Evolutionary conservation across 2,113 vertebrate genomes (phyloP).

Genomic region (Poeciliopsis occidentalis): DNA sequence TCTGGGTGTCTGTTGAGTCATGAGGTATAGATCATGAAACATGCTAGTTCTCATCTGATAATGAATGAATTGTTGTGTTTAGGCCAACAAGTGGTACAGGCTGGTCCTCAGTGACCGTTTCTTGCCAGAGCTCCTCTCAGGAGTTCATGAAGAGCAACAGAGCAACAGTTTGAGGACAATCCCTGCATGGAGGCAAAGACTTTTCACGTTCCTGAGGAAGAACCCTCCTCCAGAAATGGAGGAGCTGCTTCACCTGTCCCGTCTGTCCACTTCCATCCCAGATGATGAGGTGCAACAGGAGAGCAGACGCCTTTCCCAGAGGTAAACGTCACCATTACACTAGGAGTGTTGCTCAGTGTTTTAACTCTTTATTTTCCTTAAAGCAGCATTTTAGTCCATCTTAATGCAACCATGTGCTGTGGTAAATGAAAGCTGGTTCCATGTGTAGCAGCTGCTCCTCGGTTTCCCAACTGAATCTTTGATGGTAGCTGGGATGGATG

Average conservation of each 20-base stretch:
- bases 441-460: too few relatives aligned
- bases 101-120: slow-evolving; percentile 72
- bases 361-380: too few relatives aligned
- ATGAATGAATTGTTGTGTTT: neutral
- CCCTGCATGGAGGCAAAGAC: slow-evolving; percentile 60
- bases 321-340: slow-evolving; percentile 47
- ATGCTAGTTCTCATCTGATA: too few relatives aligned
- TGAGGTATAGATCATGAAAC: neutral
- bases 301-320: slow-evolving; percentile 66
- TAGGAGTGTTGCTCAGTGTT: too few relatives aligned
- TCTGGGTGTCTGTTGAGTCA: neutral
- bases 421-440: too few relatives aligned
- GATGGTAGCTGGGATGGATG: too few relatives aligned
- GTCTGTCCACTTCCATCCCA: slow-evolving; percentile 64
- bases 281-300: slow-evolving; percentile 54
- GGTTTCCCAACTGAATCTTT: too few relatives aligned
- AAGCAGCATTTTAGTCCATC: too few relatives aligned
- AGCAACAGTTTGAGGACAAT: neutral
- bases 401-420: too few relatives aligned
- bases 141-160: slow-evolving; percentile 8
- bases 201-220: slow-evolving; percentile 65
- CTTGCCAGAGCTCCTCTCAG: slow-evolving; percentile 75
- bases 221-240: slow-evolving; percentile 72
- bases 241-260: slow-evolving; percentile 70
- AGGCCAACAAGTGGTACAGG: slow-evolving; percentile 75